Percentiles rank a stretch among this genome's conserved stretches.
phyloP scores from a whole-genome alignment of 2,888 invertebrate genomes.

The Brachynemurus nebulosus region DNA sequence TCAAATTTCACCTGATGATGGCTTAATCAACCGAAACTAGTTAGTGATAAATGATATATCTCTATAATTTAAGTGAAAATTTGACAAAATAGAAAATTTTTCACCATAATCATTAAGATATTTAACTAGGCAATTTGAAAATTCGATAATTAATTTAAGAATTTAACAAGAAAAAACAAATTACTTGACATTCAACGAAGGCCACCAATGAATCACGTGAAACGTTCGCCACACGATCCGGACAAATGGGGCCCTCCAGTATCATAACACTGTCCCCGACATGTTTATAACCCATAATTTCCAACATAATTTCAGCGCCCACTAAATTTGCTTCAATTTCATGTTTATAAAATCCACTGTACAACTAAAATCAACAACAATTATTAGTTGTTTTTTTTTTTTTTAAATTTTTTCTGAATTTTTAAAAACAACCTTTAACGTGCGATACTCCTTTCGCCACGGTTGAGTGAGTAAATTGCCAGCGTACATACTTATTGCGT shows the following conservation, averaged over 20 bases:
- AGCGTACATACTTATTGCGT: conserved; percentile 72
- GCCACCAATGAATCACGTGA: conserved; percentile 76
- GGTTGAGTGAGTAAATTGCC: conserved; percentile 74
- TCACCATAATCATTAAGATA: too few relatives aligned
- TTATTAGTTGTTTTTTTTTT: conserved; percentile 3
- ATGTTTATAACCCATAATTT: conserved; percentile 67
- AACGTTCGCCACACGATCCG: conserved; percentile 63
- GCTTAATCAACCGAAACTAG: too few relatives aligned
- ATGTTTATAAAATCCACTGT: conserved; percentile 79
- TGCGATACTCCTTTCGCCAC: conserved; percentile 76
- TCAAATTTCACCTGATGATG: too few relatives aligned
- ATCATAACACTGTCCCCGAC: conserved; percentile 41
- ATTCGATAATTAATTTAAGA: background rate
- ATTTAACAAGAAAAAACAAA: conserved; percentile 5
- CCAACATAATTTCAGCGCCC: conserved; percentile 62
- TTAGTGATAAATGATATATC: too few relatives aligned
- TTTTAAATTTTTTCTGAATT: background rate
- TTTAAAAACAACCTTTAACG: conserved; percentile 48
- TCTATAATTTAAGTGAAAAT: too few relatives aligned
- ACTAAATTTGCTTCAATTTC: conserved; percentile 69
- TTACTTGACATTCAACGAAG: conserved; percentile 74
- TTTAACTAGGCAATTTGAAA: too few relatives aligned
- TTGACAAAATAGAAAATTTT: too few relatives aligned
- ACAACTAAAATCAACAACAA: conserved; percentile 43
- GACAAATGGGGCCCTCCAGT: conserved; percentile 64